Conservation (phyloP, 2,113 vertebrate genomes). For the Coryphaenoides rupestris region DNA sequence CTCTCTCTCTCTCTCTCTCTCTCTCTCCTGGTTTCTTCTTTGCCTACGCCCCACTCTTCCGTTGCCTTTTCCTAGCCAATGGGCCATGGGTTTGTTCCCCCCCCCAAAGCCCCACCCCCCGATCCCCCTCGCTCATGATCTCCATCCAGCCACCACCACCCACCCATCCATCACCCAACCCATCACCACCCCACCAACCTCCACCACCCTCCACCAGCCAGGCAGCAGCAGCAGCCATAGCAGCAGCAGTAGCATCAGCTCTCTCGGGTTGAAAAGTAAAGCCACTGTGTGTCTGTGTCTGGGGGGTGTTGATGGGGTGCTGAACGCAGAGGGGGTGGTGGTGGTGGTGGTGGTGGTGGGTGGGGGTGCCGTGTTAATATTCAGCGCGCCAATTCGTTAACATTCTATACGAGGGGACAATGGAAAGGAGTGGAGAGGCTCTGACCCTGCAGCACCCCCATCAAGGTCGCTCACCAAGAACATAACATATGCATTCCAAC, state of each 20-base stretch:
- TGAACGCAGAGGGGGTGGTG: too few species aligned
- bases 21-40: too few species aligned
- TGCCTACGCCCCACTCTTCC: slow-evolving; percentile 26
- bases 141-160: too few species aligned
- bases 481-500: slow-evolving; percentile 72
- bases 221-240: slow-evolving; percentile 27
- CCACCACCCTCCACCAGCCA: slow-evolving; percentile 38
- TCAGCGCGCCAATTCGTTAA: slow-evolving; percentile 72
- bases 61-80: slow-evolving; percentile 28
- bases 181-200: slow-evolving; percentile 6
- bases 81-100: too few species aligned
- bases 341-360: too few species aligned
- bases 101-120: too few species aligned
- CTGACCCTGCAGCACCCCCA: slow-evolving; percentile 65
- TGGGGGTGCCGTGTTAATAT: slow-evolving; percentile 69
- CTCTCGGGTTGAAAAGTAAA: too few species aligned
- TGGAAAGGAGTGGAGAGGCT: slow-evolving; percentile 68
- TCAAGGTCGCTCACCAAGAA: slow-evolving; percentile 79
- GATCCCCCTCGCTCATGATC: too few species aligned
- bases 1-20: too few species aligned
- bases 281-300: too few species aligned
- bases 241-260: slow-evolving; percentile 45
- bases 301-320: slow-evolving; percentile 60
- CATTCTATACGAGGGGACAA: slow-evolving; percentile 72
- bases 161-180: too few species aligned